phyloP scores from a whole-genome alignment of 1,140 invertebrate genomes.

The Rhyzopertha dominica region DNA sequence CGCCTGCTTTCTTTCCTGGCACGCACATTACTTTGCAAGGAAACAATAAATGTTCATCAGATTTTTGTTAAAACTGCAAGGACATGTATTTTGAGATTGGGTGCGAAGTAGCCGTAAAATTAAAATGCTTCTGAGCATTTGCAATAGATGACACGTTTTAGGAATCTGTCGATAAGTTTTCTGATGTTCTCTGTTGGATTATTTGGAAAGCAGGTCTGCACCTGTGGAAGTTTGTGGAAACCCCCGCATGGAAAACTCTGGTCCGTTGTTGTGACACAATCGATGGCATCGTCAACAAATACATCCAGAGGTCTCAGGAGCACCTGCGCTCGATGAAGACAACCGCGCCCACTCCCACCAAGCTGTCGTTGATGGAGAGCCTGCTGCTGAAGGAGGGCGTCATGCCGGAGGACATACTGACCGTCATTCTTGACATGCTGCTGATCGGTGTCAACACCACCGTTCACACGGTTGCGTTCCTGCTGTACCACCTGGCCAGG shows the following conservation, averaged over 20 bases:
- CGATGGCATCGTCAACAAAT: constrained; percentile 29
- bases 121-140: no score
- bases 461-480: constrained; percentile 52
- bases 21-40: no score
- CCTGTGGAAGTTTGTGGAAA: constrained; percentile 62
- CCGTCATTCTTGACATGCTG: constrained; percentile 59
- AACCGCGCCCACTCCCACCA: constrained; percentile 12
- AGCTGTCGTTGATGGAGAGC: constrained; percentile 44
- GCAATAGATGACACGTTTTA: neutral
- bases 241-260: constrained; percentile 54
- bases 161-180: neutral
- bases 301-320: constrained; percentile 30
- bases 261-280: constrained; percentile 44
- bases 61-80: no score
- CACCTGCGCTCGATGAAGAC: constrained; percentile 30
- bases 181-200: constrained; percentile 1
- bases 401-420: constrained; percentile 55
- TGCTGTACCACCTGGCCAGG: constrained; percentile 56
- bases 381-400: constrained; percentile 52
- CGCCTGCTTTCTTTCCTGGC: no score
- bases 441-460: constrained; percentile 51
- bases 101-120: no score
- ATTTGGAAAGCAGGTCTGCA: constrained; percentile 49
- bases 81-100: no score
- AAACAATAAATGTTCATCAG: no score